Evolutionary conservation across 2,797 vertebrate species (phyloP).

Genomic region (Onychomys leucogaster): DNA sequence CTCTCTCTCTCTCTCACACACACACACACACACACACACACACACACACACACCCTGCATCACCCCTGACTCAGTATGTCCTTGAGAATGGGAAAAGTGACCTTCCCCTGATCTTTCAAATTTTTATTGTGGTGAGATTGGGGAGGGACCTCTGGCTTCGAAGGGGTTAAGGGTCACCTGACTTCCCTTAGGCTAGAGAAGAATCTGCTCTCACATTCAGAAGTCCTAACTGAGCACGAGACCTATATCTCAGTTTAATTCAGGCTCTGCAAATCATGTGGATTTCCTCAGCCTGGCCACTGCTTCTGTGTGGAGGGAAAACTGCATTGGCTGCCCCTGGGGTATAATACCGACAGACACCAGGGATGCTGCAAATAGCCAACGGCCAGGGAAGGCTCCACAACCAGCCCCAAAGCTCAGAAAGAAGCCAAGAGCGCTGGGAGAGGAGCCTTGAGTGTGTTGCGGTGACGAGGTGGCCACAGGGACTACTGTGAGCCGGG

Average conservation of each 20-base stretch:
- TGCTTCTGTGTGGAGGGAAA: neutral
- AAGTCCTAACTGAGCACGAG: neutral
- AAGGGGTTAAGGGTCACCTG: neutral
- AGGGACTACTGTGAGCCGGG: neutral
- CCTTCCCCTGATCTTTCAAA: neutral
- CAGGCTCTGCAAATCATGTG: neutral
- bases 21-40: no score
- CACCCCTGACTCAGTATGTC: neutral
- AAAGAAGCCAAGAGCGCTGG: neutral
- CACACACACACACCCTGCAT: no score
- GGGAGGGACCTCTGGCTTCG: neutral
- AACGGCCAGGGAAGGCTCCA: neutral
- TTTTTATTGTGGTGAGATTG: neutral
- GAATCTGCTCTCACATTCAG: no score
- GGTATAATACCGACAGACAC: accelerated
- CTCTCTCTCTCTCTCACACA: no score
- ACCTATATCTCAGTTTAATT: neutral
- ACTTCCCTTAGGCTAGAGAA: neutral
- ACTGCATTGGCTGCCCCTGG: neutral
- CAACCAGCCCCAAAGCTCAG: neutral
- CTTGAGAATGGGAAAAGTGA: neutral
- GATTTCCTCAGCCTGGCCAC: neutral
- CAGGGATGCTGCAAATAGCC: no score
- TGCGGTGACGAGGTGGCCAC: neutral
- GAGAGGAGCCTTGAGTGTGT: neutral